Evolutionary conservation across 23 tunicate species (phyloP).

Genomic region (Diplosoma virens): DNA sequence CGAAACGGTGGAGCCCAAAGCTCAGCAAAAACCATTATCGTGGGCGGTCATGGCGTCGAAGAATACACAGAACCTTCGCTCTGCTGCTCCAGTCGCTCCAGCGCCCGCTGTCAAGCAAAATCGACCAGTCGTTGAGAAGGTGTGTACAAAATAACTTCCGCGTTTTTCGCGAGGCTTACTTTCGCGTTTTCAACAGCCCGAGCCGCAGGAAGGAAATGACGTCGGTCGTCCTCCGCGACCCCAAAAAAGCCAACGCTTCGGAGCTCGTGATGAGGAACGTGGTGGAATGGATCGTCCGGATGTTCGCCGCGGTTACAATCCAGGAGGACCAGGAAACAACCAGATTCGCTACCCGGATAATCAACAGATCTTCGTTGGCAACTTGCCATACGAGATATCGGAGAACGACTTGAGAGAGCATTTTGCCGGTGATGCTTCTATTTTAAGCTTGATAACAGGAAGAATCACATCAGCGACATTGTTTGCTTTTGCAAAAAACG

Average conservation of each 20-base stretch:
- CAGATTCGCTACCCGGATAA: constrained; percentile 68
- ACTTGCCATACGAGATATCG: constrained; percentile 67
- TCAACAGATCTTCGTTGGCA: constrained; percentile 95
- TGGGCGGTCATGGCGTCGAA: constrained; percentile 92
- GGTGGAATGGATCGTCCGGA: constrained; percentile 25
- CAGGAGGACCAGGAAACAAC: constrained; percentile 22
- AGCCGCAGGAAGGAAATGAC: constrained; percentile 41
- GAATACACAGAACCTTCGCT: constrained; percentile 61
- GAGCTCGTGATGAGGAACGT: constrained; percentile 46
- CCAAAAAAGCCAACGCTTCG: constrained; percentile 20
- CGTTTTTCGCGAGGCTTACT: too few species aligned
- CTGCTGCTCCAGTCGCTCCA: constrained; percentile 44
- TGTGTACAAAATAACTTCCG: too few species aligned
- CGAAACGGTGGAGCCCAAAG: constrained; percentile 32
- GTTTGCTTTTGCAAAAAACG: too few species aligned
- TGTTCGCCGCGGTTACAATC: neutral
- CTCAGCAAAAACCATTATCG: constrained; percentile 47
- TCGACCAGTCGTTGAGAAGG: neutral
- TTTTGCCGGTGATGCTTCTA: constrained; percentile 69
- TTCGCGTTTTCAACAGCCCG: too few species aligned
- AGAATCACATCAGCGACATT: too few species aligned
- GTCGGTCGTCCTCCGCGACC: constrained; percentile 31
- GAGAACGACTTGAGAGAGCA: constrained; percentile 75
- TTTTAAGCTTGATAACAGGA: neutral
- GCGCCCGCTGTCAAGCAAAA: constrained; percentile 28